Evolutionary conservation across 2,797 vertebrate species (phyloP), one percentile per base, ranked within the genome.

Genomic region (Chromobotia macracanthus): DNA sequence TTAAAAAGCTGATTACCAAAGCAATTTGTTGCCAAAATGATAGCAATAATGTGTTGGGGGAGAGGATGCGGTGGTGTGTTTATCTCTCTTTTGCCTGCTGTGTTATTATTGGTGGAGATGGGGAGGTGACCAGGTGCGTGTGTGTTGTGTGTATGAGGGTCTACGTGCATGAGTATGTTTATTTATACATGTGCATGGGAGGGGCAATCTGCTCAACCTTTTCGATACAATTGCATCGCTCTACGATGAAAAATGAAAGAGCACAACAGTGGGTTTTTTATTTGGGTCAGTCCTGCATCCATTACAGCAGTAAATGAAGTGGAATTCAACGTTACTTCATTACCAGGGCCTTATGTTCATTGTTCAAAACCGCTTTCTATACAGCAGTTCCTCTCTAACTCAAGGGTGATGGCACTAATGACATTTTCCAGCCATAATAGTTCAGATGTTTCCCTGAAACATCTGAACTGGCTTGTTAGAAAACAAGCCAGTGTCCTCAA

Each of bases 221-320:
- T 79, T 91, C 88, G 87, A 87, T 88, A 90, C 88, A 90, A 86
- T 88, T 79, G 85, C 83, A 58, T 87, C 88, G 84, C 90, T 89
- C 90, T 86, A 84, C 75, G 74, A 90, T 91, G 89, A 93, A 91
- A 91, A 87, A 64, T 64, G 1, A 64, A 64, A 19, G 18, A 85
- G 87, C 87, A 91, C 92, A 93, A 91, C 91, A 89, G 75, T 84
- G 76, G 81, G 90, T 91, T 92, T 93, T 91, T 95, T 94, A 95
- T 95, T 95, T 94, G 94, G 95, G 95, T 95, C 93, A 94, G 93
- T 89, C 89, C 91, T 89, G 89, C 91, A 95, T 94, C 93, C 91
- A 94, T 95, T 93, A 93, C 79, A 84, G 88, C 87, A 90, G 91
- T 92, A 92, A 94, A 92, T 92, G 90, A 92, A 93, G 88, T 89